Evolutionary conservation across 2,113 vertebrate genomes (phyloP).

Genomic region (Hydrochoerus hydrochaeris): DNA sequence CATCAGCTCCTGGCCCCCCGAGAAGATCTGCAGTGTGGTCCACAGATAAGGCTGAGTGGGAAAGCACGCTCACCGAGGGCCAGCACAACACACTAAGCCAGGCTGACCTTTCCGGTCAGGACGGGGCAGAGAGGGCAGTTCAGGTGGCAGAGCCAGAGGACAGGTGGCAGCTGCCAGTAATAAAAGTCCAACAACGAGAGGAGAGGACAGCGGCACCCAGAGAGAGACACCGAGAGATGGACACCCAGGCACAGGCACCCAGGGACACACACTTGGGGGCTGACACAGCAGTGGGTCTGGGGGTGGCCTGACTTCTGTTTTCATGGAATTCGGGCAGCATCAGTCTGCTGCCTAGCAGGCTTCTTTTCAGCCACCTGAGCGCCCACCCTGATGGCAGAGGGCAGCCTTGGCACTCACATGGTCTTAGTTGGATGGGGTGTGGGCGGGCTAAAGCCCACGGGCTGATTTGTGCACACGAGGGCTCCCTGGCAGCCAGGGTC

Average conservation of each 20-base stretch:
- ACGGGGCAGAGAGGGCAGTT: not conserved
- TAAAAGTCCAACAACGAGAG: not conserved
- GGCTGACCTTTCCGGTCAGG: not conserved
- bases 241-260: too few species aligned
- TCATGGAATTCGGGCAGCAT: not conserved
- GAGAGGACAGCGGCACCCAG: not conserved
- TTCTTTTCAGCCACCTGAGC: too few species aligned
- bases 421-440: too few species aligned
- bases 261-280: not conserved
- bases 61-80: too few species aligned
- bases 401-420: too few species aligned
- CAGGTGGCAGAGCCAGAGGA: not conserved
- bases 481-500: too few species aligned
- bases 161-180: not conserved
- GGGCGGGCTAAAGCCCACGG: too few species aligned
- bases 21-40: not conserved
- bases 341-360: too few species aligned
- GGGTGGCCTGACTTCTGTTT: not conserved
- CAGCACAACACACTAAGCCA: not conserved
- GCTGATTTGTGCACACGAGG: too few species aligned
- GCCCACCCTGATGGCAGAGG: too few species aligned
- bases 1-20: not conserved
- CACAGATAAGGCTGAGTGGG: not conserved
- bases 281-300: not conserved
- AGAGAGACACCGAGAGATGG: too few species aligned